Conservation (phyloP, 2,797 vertebrate species). For the Lacerta viridis region DNA sequence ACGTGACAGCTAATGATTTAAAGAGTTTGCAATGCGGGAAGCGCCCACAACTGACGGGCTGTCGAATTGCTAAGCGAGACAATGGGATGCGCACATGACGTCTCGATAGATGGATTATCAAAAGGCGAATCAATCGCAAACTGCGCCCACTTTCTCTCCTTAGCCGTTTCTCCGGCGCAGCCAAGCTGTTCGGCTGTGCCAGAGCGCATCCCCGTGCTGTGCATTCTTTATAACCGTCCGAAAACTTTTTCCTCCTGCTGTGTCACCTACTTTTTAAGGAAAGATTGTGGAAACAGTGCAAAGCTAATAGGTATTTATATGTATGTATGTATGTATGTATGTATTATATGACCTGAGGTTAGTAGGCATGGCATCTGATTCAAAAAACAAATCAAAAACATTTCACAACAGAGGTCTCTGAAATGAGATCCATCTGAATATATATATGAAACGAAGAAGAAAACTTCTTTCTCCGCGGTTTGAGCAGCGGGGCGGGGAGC, state of each 20-base stretch:
- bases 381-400: background rate
- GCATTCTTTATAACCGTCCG: background rate
- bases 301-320: too few species aligned
- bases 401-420: background rate
- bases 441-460: background rate
- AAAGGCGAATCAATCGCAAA: background rate
- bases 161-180: background rate
- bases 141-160: background rate
- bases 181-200: background rate
- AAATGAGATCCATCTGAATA: background rate
- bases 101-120: background rate
- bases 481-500: background rate
- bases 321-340: too few species aligned
- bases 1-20: slow-evolving; percentile 32
- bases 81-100: background rate
- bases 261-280: background rate
- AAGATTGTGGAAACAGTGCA: background rate
- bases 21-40: slow-evolving; percentile 8
- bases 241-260: background rate
- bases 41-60: slow-evolving; percentile 1
- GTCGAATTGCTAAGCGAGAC: background rate
- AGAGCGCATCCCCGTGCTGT: background rate
- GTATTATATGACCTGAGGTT: background rate
- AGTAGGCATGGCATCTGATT: background rate
- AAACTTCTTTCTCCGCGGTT: background rate